phyloP scores from a whole-genome alignment of 2,113 vertebrate genomes.

The Mesocricetus auratus region DNA sequence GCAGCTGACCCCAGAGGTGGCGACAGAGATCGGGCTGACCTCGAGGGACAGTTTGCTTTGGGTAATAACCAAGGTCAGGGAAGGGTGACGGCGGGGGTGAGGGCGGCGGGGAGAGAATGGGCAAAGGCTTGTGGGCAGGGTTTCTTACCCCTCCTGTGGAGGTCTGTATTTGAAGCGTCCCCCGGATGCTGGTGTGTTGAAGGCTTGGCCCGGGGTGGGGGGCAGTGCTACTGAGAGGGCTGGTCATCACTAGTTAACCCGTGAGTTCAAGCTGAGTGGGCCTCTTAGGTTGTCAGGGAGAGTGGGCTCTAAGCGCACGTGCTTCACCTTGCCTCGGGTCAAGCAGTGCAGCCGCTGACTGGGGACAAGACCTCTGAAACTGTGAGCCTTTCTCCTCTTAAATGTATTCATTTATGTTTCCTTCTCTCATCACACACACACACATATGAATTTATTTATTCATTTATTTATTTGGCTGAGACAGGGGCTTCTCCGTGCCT shows the following conservation, averaged over 20 bases:
- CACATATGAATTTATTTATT: neutral
- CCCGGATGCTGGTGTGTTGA: neutral
- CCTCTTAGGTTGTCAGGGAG: neutral
- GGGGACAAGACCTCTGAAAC: neutral
- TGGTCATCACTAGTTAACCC: neutral
- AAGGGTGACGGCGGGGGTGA: no score
- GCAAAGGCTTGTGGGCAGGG: neutral
- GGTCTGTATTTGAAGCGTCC: neutral
- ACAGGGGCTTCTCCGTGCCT: neutral
- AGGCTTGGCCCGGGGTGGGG: neutral
- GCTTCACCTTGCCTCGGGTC: neutral
- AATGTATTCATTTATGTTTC: neutral
- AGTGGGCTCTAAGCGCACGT: neutral
- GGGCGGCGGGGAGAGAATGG: neutral
- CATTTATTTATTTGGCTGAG: neutral
- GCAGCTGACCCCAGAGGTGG: neutral
- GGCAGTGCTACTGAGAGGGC: neutral
- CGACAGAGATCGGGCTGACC: neutral
- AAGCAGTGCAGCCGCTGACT: no score
- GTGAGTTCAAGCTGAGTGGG: neutral
- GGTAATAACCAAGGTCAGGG: neutral
- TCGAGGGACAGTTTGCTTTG: neutral
- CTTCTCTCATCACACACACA: neutral
- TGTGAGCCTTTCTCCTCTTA: neutral
- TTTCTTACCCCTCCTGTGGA: neutral